Percentiles rank a stretch among this genome's conserved stretches.
These are phyloP conservation scores for Marmota flaviventris DNA, from an alignment of 2,113 vertebrate species.

Conservation along the genomic window DNA sequence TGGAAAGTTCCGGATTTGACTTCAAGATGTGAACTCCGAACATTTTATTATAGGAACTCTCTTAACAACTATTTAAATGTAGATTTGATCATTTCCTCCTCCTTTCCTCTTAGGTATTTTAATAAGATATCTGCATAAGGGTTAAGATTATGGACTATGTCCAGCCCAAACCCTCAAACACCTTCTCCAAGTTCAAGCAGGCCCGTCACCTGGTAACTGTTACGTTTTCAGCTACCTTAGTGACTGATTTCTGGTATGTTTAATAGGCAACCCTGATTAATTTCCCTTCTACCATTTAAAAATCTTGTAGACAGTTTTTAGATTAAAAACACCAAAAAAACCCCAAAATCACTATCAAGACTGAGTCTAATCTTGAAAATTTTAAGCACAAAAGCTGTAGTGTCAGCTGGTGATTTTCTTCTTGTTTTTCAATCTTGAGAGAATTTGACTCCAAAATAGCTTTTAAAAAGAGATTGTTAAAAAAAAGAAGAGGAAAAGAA, in stretches of 20 bases:
- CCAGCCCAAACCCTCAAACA: slow-evolving; percentile 98
- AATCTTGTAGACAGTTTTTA: neutral
- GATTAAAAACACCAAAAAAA: neutral
- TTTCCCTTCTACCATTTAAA: neutral
- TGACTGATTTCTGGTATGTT: neutral
- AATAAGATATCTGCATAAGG: slow-evolving; percentile 99
- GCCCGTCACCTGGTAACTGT: slow-evolving; percentile 96
- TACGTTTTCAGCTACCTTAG: neutral
- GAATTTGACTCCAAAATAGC: neutral
- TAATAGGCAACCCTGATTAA: neutral
- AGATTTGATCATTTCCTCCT: slow-evolving; percentile 68
- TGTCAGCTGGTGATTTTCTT: slow-evolving; percentile 9
- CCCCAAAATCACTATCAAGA: neutral
- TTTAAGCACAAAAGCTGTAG: neutral
- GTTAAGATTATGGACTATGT: slow-evolving; percentile 97
- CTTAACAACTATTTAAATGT: neutral
- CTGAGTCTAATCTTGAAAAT: neutral
- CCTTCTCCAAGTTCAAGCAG: slow-evolving; percentile 99
- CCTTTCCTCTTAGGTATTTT: slow-evolving; percentile 72
- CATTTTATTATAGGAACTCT: neutral
- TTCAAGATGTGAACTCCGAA: neutral
- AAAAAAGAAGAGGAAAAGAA: neutral
- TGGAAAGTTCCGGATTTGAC: neutral
- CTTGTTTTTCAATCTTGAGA: neutral
- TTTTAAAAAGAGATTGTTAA: neutral